These are phyloP conservation scores for Aplidium turbinatum DNA, from an alignment of 23 tunicate species.

Conservation along the genomic window DNA sequence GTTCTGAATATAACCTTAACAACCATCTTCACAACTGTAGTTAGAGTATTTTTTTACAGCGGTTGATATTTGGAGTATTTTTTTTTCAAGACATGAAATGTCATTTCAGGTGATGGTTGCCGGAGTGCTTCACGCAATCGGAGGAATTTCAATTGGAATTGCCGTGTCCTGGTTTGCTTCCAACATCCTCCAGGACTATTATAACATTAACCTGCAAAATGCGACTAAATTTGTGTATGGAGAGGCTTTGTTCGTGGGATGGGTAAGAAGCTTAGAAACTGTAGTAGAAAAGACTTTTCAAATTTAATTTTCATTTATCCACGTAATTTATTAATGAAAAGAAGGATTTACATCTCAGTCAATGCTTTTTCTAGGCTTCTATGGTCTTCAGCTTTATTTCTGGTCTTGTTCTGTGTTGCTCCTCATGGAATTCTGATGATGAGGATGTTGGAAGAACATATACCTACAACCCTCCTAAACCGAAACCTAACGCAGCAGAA, in stretches of 20 bases:
- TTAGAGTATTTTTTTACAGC: too few relatives aligned
- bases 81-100: too few relatives aligned
- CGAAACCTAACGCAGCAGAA: conserved; percentile 64
- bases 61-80: too few relatives aligned
- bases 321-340: too few relatives aligned
- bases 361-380: conserved; percentile 39
- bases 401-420: conserved; percentile 62
- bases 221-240: conserved; percentile 84
- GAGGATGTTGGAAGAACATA: conserved; percentile 57
- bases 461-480: conserved; percentile 81
- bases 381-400: conserved; percentile 67
- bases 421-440: conserved; percentile 68
- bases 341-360: too few relatives aligned
- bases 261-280: too few relatives aligned
- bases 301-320: too few relatives aligned
- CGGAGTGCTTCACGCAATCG: conserved; percentile 45
- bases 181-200: conserved; percentile 72
- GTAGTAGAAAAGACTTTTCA: too few relatives aligned
- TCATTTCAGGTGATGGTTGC: conserved; percentile 56
- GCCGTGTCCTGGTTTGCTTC: conserved; percentile 97
- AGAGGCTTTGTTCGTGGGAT: conserved; percentile 89
- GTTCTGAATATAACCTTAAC: too few relatives aligned
- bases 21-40: too few relatives aligned
- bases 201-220: conserved; percentile 33
- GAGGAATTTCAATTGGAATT: conserved; percentile 62